Evolutionary conservation across 1,140 invertebrate genomes (phyloP), one percentile per base, ranked within the genome.

Genomic region (Uloborus diversus): DNA sequence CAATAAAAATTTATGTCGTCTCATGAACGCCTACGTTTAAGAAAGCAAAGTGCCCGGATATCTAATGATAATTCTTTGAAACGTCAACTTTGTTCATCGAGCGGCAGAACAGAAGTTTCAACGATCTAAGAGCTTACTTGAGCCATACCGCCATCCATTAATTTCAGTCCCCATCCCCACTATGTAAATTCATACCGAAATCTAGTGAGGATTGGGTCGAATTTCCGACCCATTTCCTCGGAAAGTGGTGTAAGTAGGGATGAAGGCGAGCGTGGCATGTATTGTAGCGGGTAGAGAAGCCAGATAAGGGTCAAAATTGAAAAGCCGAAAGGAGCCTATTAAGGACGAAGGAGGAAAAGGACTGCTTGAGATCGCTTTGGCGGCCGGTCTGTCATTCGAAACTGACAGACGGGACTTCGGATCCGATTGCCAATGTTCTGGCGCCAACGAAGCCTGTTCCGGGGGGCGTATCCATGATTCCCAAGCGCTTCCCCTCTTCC

Each of bases 361-460:
- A n/a, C 61, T 64, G 32, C 20, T 64, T 37, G 9, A 64, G 37
- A 42, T 42, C 20, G 35, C 33, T 35, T 37, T 37, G 23, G 35
- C n/a, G 59, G 32, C 30, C 20, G 9, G 9, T 23, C 61, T 33
- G 61, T 64, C 61, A 64, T 33, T 64, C 61, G 61, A 64, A 64
- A 64, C 61, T 64, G 61, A 64, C 32, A 47, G 20, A 33, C 20
- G 30, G 30, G 25, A 35, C 30, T 27, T n/a, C n/a, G 23, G 61
- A 62, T 64, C 61, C 35, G 61, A 64, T 64, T 64, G 25, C 61
- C 61, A 64, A 64, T 64, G 61, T 14, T 37, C 33, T 64, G 61
- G 33, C 61, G 61, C 33, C 61, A 25, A n/a, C 23, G 28, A 59
- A n/a, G n/a, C 28, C 4, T 30, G n/a, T n/a, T 0, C 4, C 23